Evolutionary conservation across 1,140 invertebrate genomes (phyloP).

Genomic region (Microvelia longipes): DNA sequence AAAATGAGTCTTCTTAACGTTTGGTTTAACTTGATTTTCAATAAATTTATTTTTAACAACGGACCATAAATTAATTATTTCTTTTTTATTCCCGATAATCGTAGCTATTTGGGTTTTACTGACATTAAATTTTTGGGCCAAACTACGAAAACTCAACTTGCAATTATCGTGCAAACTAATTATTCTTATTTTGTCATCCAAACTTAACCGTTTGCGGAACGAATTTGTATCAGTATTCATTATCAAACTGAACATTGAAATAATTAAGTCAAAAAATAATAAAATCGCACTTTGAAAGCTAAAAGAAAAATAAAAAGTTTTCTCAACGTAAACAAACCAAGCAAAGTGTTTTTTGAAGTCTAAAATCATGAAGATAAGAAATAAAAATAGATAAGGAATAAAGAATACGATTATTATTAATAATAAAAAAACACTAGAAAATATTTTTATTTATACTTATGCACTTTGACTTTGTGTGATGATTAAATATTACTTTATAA

Average conservation of each 20-base stretch:
- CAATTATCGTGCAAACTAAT: neutral
- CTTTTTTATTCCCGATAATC: neutral
- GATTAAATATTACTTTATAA: no score
- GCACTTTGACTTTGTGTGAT: no score
- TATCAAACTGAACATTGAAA: neutral
- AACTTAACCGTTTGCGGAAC: neutral
- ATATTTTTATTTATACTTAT: no score
- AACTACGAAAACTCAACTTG: neutral
- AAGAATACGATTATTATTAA: no score
- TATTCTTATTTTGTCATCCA: neutral
- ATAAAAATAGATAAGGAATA: no score
- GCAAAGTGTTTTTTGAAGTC: no score
- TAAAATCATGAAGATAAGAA: no score
- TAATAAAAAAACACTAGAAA: no score
- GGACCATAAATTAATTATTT: neutral
- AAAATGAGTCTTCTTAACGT: neutral
- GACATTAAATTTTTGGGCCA: neutral
- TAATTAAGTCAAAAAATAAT: neutral
- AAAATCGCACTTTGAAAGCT: neutral
- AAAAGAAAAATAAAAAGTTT: no score
- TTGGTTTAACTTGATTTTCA: neutral
- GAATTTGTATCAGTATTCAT: neutral
- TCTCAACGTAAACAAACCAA: no score
- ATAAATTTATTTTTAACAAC: neutral
- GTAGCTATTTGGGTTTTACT: neutral